Conservation (phyloP, 53 echinoderm and acorn worm species). For the Luidia sarsii region DNA sequence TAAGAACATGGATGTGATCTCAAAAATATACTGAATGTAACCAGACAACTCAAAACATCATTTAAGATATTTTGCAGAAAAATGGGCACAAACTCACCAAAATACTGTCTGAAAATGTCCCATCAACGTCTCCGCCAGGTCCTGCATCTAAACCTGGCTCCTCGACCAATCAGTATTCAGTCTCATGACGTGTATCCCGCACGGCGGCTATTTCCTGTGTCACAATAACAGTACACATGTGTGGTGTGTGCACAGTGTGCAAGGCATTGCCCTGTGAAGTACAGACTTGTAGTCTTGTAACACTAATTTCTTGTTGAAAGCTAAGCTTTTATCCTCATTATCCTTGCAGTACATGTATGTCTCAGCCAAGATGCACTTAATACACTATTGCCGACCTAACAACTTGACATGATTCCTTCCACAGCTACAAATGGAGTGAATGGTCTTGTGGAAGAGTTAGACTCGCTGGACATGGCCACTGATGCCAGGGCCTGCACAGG, state of each 20-base stretch:
- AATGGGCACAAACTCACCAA: no score
- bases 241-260: no score
- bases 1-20: neutral
- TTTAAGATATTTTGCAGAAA: neutral
- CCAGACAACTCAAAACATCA: no score
- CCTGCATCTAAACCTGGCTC: no score
- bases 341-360: neutral
- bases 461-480: slow-evolving; percentile 65
- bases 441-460: slow-evolving; percentile 63
- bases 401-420: neutral
- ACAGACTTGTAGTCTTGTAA: neutral
- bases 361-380: neutral
- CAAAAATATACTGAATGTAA: no score
- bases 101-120: no score
- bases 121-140: no score
- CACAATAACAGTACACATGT: no score
- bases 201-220: no score
- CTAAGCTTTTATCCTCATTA: neutral
- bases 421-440: slow-evolving; percentile 58
- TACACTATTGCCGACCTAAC: neutral
- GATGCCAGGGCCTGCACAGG: slow-evolving; percentile 78
- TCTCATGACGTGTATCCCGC: no score
- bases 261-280: neutral
- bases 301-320: neutral
- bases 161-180: no score